phyloP scores from a whole-genome alignment of 2,797 vertebrate genomes.

The Borostomias antarcticus region DNA sequence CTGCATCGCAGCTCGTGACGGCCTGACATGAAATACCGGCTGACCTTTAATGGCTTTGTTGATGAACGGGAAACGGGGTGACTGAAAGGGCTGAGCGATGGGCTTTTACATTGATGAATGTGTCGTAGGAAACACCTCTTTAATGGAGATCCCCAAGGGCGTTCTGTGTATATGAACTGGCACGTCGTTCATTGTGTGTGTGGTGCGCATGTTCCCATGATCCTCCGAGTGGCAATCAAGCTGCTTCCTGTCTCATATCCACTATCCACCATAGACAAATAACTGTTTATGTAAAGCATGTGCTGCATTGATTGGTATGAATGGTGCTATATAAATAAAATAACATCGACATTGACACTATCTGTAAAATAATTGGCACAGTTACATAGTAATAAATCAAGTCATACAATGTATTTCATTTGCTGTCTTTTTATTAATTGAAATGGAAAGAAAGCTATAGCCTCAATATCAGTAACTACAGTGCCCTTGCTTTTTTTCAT shows the following conservation, averaged over 20 bases:
- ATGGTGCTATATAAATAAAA: too few relatives aligned
- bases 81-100: neutral
- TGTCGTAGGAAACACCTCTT: neutral
- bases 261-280: too few relatives aligned
- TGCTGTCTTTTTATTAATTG: too few relatives aligned
- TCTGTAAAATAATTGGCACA: neutral
- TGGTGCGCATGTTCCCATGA: too few relatives aligned
- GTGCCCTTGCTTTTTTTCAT: constrained; percentile 19
- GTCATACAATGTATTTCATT: neutral
- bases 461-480: constrained; percentile 1
- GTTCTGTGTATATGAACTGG: too few relatives aligned
- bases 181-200: too few relatives aligned
- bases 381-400: neutral
- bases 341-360: too few relatives aligned
- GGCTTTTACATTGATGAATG: neutral
- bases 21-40: constrained; percentile 29
- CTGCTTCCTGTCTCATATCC: neutral
- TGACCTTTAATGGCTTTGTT: neutral
- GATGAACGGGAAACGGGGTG: neutral
- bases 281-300: too few relatives aligned
- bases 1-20: too few relatives aligned
- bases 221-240: neutral
- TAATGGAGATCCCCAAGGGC: neutral
- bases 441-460: constrained; percentile 2
- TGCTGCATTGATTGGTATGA: too few relatives aligned